Percentiles rank a stretch among this genome's conserved stretches.
These are phyloP conservation scores for Sebastes schlegelii DNA, from an alignment of 2,113 vertebrate genomes.

Conservation along the genomic window DNA sequence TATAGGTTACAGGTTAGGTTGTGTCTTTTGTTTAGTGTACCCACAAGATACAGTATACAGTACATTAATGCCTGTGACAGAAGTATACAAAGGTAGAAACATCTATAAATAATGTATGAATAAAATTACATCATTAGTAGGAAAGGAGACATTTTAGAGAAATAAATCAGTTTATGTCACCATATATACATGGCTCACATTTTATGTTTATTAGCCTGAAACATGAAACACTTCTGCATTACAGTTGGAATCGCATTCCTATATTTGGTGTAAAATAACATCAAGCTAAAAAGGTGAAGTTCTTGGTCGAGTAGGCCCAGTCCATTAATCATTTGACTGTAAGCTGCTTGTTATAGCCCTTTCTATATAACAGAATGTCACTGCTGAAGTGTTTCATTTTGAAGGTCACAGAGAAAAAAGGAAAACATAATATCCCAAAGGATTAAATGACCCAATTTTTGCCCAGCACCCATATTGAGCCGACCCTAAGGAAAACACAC, in stretches of 20 bases:
- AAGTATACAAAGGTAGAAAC: neutral
- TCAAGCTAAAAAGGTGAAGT: neutral
- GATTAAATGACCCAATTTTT: slow-evolving; percentile 75
- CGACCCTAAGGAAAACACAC: slow-evolving; percentile 41
- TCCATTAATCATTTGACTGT: slow-evolving; percentile 11
- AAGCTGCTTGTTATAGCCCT: slow-evolving; percentile 11
- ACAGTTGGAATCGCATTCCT: neutral
- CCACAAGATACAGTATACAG: too few relatives aligned
- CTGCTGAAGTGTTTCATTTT: slow-evolving; percentile 52
- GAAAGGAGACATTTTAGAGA: neutral
- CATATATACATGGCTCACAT: neutral
- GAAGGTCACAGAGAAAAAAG: slow-evolving; percentile 67
- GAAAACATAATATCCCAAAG: slow-evolving; percentile 52
- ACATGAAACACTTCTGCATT: neutral
- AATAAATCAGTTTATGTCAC: neutral
- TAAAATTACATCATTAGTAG: neutral
- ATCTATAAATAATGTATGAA: neutral
- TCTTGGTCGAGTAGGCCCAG: neutral
- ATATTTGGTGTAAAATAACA: neutral
- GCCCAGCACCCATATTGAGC: slow-evolving; percentile 55
- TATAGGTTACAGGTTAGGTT: too few relatives aligned
- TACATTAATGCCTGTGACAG: neutral
- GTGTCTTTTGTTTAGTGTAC: too few relatives aligned
- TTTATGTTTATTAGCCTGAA: neutral
- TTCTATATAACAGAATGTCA: slow-evolving; percentile 42